Evolutionary conservation across 1,140 invertebrate species (phyloP).

Genomic region (Megalopta genalis): DNA sequence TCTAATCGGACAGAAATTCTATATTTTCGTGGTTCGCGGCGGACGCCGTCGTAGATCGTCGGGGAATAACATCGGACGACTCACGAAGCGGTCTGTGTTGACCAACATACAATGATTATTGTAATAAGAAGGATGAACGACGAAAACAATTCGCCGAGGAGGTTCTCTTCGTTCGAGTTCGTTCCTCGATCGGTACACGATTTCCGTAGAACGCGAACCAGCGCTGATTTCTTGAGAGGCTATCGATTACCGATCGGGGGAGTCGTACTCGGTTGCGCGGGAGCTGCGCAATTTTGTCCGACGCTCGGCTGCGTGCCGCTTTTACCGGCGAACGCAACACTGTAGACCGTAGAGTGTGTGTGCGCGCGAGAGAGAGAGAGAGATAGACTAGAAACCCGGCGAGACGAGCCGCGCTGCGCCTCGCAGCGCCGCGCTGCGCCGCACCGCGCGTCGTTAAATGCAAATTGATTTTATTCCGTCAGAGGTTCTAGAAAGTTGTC

Average conservation of each 20-base stretch:
- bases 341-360: neutral
- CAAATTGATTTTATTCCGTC: constrained; percentile 50
- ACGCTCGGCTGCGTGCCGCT: constrained; percentile 22
- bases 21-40: neutral
- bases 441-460: constrained; percentile 36
- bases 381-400: neutral
- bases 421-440: no score
- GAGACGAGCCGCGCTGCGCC: no score
- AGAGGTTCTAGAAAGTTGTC: constrained; percentile 58
- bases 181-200: neutral
- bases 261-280: neutral
- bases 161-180: neutral
- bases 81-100: no score
- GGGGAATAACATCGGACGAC: no score
- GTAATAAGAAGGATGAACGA: neutral
- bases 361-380: no score
- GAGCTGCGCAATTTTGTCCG: constrained; percentile 35
- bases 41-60: no score
- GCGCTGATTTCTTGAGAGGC: constrained; percentile 41
- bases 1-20: neutral
- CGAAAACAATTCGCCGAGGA: no score
- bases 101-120: no score
- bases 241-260: constrained; percentile 40
- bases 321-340: constrained; percentile 18
- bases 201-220: constrained; percentile 24